These are phyloP conservation scores for Atlantisia rogersi DNA, from an alignment of 2,113 vertebrate species.

Conservation along the genomic window DNA sequence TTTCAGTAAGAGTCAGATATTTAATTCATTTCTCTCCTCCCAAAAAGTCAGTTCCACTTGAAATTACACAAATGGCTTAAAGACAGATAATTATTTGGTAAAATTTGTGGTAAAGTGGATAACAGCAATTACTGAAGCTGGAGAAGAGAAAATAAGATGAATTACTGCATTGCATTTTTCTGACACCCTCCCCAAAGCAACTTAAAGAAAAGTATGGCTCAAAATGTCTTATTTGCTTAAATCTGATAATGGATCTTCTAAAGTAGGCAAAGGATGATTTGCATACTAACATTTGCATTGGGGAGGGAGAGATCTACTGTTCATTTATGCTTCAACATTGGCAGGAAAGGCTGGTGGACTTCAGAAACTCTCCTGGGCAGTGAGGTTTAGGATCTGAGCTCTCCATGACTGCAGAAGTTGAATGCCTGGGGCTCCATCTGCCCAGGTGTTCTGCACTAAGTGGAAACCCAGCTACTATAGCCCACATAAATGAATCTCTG, in stretches of 20 bases:
- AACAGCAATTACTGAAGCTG: neutral
- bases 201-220: neutral
- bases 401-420: neutral
- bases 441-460: neutral
- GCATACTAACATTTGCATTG: neutral
- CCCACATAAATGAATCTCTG: neutral
- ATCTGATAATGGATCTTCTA: neutral
- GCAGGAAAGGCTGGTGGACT: neutral
- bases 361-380: neutral
- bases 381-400: neutral
- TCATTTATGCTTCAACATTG: neutral
- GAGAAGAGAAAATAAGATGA: neutral
- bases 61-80: neutral
- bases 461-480: neutral
- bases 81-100: neutral
- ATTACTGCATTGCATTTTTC: neutral
- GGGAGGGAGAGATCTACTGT: neutral
- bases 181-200: neutral
- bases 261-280: neutral
- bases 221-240: neutral
- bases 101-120: neutral
- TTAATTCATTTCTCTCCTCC: neutral
- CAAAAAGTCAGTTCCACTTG: neutral
- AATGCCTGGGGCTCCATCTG: neutral
- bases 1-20: neutral